Conservation (phyloP, 2,888 invertebrate species). For the Synanthedon vespiformis region DNA sequence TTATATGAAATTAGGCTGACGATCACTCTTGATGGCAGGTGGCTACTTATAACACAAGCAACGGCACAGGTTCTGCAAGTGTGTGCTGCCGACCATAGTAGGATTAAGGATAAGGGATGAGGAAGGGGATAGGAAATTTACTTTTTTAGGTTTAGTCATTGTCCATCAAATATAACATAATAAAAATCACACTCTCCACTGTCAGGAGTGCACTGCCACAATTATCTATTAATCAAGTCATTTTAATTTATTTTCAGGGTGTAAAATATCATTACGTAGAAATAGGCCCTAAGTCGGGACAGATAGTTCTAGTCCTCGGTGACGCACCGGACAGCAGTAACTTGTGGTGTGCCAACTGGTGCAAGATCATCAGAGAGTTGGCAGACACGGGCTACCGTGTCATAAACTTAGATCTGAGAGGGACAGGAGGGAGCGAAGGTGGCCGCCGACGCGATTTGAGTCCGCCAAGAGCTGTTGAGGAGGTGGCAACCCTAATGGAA, state of each 20-base stretch:
- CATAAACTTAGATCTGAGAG: constrained; percentile 52
- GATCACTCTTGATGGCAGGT: no score
- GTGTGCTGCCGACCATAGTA: no score
- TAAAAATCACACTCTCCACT: no score
- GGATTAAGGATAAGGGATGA: no score
- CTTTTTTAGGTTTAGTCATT: no score
- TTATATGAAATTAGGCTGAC: no score
- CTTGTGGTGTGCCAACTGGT: constrained; percentile 48
- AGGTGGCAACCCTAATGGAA: constrained; percentile 36
- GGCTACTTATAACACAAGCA: no score
- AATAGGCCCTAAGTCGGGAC: constrained; percentile 46
- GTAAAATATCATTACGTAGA: constrained; percentile 64
- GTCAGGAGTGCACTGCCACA: no score
- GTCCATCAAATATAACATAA: no score
- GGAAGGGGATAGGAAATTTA: no score
- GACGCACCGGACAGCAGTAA: constrained; percentile 51
- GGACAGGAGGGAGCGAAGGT: constrained; percentile 54
- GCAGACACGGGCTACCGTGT: constrained; percentile 45
- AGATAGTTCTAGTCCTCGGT: constrained; percentile 43
- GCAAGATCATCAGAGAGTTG: constrained; percentile 32
- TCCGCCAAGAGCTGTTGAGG: constrained; percentile 49
- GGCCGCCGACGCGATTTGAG: constrained; percentile 41
- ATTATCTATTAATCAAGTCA: no score
- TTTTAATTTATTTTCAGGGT: constrained; percentile 29
- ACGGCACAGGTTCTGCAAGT: no score